Evolutionary conservation across 2,888 invertebrate species (phyloP).

Genomic region (Lumbricus terrestris): DNA sequence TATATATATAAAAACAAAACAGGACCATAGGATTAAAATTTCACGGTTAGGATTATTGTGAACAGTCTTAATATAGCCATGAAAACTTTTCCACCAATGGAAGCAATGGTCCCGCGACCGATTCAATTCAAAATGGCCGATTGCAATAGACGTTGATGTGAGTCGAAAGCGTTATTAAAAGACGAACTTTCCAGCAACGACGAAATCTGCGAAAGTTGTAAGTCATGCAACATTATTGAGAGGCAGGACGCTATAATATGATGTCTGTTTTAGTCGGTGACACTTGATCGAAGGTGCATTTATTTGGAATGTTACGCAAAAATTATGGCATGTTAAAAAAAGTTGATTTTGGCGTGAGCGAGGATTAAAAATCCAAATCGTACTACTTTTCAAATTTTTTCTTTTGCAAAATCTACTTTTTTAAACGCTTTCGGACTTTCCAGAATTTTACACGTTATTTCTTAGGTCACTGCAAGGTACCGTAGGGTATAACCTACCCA

Average conservation of each 20-base stretch:
- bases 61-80: not conserved
- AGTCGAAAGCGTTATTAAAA: not conserved
- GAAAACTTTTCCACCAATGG: not conserved
- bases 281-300: not conserved
- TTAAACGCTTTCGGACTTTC: no score
- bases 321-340: not conserved
- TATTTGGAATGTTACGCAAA: not conserved
- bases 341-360: no score
- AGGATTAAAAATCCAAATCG: no score
- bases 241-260: not conserved
- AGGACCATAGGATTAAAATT: no score
- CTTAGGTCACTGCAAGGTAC: not conserved
- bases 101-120: not conserved
- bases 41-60: no score
- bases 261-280: not conserved
- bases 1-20: no score
- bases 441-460: not conserved
- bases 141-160: not conserved
- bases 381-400: not conserved
- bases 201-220: not conserved
- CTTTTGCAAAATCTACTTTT: not conserved
- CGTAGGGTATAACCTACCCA: not conserved
- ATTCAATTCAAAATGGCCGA: not conserved
- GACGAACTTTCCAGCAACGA: not conserved
- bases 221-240: not conserved